Evolutionary conservation across 2,113 vertebrate genomes (phyloP).

Genomic region (Eublepharis macularius): DNA sequence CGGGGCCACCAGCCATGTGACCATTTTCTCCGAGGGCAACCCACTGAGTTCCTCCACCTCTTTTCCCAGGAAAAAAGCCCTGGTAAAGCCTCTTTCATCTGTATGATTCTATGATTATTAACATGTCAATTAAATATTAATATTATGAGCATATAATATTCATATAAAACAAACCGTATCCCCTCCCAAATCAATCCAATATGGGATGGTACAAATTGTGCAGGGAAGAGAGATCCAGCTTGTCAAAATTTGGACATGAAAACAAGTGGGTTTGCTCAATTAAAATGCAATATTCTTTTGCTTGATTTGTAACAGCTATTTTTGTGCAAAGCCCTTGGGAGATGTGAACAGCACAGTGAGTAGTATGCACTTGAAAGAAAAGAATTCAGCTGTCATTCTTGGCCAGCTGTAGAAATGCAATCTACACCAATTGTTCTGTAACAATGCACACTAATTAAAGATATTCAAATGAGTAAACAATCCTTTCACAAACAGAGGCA

Average conservation of each 20-base stretch:
- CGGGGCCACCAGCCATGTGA: no score
- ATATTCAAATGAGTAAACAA: slow-evolving; percentile 51
- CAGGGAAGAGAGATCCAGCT: slow-evolving; percentile 39
- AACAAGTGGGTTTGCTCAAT: slow-evolving; percentile 33
- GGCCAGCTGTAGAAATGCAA: slow-evolving; percentile 41
- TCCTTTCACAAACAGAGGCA: slow-evolving; percentile 34
- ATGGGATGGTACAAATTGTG: slow-evolving; percentile 16
- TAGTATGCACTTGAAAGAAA: slow-evolving; percentile 43
- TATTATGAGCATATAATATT: not conserved
- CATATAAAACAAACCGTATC: not conserved
- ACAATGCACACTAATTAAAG: slow-evolving; percentile 58
- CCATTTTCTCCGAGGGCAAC: no score
- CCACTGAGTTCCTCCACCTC: no score
- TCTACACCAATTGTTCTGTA: slow-evolving; percentile 29
- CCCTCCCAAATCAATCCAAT: slow-evolving; percentile 46
- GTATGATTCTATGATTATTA: no score
- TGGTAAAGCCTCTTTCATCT: no score
- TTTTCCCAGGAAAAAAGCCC: no score
- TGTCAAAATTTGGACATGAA: slow-evolving; percentile 49
- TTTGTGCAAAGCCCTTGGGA: slow-evolving; percentile 33
- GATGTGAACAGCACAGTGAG: not conserved
- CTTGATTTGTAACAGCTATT: slow-evolving; percentile 23
- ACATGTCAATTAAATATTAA: not conserved
- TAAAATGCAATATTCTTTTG: slow-evolving; percentile 35
- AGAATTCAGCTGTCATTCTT: not conserved